Base-by-base conservation (phyloP, 2,888 invertebrate species). In the Nematopogon swammerdamellus region DNA sequence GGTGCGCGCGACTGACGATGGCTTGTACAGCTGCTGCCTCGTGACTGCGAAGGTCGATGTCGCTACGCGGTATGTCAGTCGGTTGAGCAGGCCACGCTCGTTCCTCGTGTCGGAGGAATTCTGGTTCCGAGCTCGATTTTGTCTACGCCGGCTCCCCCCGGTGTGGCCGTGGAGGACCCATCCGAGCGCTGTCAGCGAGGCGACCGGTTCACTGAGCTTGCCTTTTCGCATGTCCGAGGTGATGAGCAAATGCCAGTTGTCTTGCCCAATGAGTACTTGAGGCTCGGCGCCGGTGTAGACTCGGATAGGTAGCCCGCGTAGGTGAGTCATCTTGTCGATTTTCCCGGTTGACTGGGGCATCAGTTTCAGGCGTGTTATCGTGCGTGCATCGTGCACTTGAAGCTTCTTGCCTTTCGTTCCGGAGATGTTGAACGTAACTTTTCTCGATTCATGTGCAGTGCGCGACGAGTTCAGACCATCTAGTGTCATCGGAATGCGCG, bases 81-180 rank as follows among this genome's bases (percentile, higher is more conserved):
- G 51, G 52, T 5, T 29, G 50, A 10, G 19, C 6, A 3, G 47
- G 50, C 47, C 30, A 50, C 10, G 44, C 10, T 18, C 6, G 14
- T 8, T 18, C 18, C n/a, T 8, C 17, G 11, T 30, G 11, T 18
- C 29, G 43, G 0, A 54, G 47, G 19, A 56, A 54, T 44, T 47
- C 48, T 1, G 53, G 52, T 2, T 54, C 52, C 4, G 25, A 25
- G 25, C 4, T 25, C 25, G 25, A 25, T 25, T 25, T 8, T 25
- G 25, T 25, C 25, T 25, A 25, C 25, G 25, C 8, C 36, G n/a
- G 14, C 36, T 36, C 36, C 36, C n/a, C 11, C 36, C 36, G 6
- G 16, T 10, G 18, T 8, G 10, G 46, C 46, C 46, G 46, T 46
- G 46, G 2, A 46, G 19, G 4, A 19, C 46, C 46, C 46, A 46